Evolutionary conservation across 2,888 invertebrate genomes (phyloP), one percentile per base, ranked within the genome.

Genomic region (Smittia sp.): DNA sequence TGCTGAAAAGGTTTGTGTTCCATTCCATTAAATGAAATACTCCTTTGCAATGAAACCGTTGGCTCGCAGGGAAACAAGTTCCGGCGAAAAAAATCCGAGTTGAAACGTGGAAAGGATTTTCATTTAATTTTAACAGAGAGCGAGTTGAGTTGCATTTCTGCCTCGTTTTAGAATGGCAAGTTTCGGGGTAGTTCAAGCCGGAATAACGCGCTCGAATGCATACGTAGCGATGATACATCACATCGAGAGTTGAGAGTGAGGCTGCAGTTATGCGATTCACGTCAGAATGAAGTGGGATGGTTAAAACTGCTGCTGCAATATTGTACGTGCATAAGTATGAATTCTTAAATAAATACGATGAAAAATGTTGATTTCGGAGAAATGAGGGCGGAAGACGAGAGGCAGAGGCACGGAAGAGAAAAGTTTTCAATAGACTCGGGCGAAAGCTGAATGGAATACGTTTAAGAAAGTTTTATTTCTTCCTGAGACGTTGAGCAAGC

Each of bases 291-390:
- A 18, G 20, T 18, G 32, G 41, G 54, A 18, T 7, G 70, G 70
- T 54, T 54, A 24, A 54, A 70, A 24, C 46, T n/a, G 46, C 32
- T n/a, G 46, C 54, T 70, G 70, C 70, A 70, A 70, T 70, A 32
- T 70, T 54, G 70, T 70, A 70, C 70, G 70, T 70, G 70, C 54
- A 70, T 70, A n/a, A n/a, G n/a, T n/a, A 70, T 70, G 70, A 70
- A 27, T 70, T 20, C 70, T 70, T 70, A 70, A 54, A 70, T 32
- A 70, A 70, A 70, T 70, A 70, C 32, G 11, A 46, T 11, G 46
- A 46, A 15, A 46, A 46, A 68, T 68, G 68, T 52, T 68, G 68
- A 41, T 68, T 68, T 66, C 38, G 11, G 13, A 66, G 66, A 20
- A 62, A 22, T 22, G 25, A 52, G 18, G 22, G 20, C 52, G 62